phyloP scores from a whole-genome alignment of 1,140 invertebrate species.

The Drosophila auraria region DNA sequence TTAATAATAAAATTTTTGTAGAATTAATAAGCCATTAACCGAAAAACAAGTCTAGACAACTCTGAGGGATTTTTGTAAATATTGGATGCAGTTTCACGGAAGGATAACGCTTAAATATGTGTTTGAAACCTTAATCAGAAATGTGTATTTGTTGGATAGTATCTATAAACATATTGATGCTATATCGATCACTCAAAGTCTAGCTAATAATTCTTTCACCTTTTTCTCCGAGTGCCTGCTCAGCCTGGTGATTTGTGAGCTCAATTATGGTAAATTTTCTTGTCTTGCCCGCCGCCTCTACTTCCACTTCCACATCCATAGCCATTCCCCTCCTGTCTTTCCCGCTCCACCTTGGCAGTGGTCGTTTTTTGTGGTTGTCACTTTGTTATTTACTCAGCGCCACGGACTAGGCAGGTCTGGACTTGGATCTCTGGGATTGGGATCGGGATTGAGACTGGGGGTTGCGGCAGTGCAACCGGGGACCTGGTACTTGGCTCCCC shows the following conservation, averaged over 20 bases:
- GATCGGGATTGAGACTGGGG: slow-evolving; percentile 11
- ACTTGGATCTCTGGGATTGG: slow-evolving; percentile 47
- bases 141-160: not conserved
- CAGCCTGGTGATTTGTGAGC: slow-evolving; percentile 75
- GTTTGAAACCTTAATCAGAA: not conserved
- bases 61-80: no score
- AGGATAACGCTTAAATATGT: no score
- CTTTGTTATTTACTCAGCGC: slow-evolving; percentile 83
- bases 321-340: slow-evolving; percentile 6
- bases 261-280: slow-evolving; percentile 78
- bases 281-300: slow-evolving; percentile 38
- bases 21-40: no score
- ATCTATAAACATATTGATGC: not conserved
- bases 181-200: not conserved
- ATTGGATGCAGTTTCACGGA: no score
- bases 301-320: slow-evolving; percentile 23
- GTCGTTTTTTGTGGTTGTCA: slow-evolving; percentile 83
- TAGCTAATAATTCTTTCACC: accelerated
- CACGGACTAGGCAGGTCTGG: slow-evolving; percentile 64
- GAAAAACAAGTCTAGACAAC: no score
- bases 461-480: slow-evolving; percentile 2
- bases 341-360: slow-evolving; percentile 59
- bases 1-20: no score
- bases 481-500: slow-evolving; percentile 18
- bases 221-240: slow-evolving; percentile 36